phyloP scores from a whole-genome alignment of 1,140 invertebrate genomes.

The Eupristina koningsbergeri region DNA sequence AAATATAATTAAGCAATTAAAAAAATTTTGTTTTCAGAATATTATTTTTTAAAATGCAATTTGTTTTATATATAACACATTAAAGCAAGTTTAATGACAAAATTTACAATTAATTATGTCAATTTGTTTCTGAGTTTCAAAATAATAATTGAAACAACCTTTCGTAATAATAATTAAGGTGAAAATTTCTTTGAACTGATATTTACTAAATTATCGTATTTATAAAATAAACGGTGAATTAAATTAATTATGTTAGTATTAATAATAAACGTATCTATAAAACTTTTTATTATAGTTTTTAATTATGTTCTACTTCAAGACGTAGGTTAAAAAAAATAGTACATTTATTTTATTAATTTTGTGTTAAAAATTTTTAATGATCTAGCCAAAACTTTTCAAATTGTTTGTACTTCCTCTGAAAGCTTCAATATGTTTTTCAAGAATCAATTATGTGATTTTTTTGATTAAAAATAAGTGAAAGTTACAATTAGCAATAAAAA shows the following conservation, averaged over 20 bases:
- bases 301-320: background rate
- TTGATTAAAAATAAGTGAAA: constrained; percentile 10
- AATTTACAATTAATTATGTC: background rate
- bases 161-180: constrained; percentile 5
- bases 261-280: background rate
- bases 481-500: constrained; percentile 31
- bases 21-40: no score
- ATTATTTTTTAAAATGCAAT: background rate
- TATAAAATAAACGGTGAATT: background rate
- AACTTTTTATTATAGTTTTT: background rate
- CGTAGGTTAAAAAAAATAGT: background rate
- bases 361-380: constrained; percentile 32
- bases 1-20: no score
- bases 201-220: background rate
- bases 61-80: background rate
- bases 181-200: background rate
- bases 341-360: constrained; percentile 23
- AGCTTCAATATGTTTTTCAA: background rate
- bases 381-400: background rate
- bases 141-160: background rate
- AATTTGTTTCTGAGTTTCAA: background rate
- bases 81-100: background rate
- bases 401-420: background rate
- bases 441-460: constrained; percentile 18
- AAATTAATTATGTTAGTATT: background rate